These are phyloP conservation scores for Lapara coniferarum DNA, from an alignment of 2,888 invertebrate genomes.

Conservation along the genomic window DNA sequence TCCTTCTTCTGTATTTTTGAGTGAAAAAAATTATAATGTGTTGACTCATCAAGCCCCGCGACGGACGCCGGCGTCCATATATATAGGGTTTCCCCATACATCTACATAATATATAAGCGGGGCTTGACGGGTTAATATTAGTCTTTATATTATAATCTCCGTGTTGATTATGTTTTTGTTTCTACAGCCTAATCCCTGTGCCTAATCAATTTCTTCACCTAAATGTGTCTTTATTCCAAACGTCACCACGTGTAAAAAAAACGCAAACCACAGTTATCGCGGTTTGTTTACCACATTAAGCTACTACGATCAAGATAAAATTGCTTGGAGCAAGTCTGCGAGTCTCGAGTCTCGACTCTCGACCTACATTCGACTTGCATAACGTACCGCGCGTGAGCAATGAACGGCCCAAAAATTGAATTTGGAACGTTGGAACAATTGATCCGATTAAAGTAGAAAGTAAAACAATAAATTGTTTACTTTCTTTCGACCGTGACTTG, in stretches of 20 bases:
- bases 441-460: slow-evolving; percentile 29
- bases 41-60: too few relatives aligned
- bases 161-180: too few relatives aligned
- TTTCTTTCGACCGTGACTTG: slow-evolving; percentile 25
- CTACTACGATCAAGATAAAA: slow-evolving; percentile 29
- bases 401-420: slow-evolving; percentile 28
- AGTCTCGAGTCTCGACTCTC: not conserved
- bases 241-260: not conserved
- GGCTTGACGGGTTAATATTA: too few relatives aligned
- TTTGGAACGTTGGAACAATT: slow-evolving; percentile 28
- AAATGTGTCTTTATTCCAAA: not conserved
- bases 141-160: too few relatives aligned
- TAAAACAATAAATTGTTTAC: slow-evolving; percentile 28
- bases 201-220: not conserved
- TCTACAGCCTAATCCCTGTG: not conserved
- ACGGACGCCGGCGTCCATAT: too few relatives aligned
- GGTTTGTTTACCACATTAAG: slow-evolving; percentile 26
- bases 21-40: too few relatives aligned
- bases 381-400: slow-evolving; percentile 21
- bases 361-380: slow-evolving; percentile 29
- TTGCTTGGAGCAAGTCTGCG: not conserved
- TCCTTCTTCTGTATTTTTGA: too few relatives aligned
- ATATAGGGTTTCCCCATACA: too few relatives aligned
- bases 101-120: too few relatives aligned
- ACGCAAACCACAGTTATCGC: slow-evolving; percentile 25